A percentile compares a stretch with the other conserved stretches of the same genome.
These are phyloP conservation scores for Pelmatolapia mariae DNA, from an alignment of 2,113 vertebrate genomes.

Conservation along the genomic window DNA sequence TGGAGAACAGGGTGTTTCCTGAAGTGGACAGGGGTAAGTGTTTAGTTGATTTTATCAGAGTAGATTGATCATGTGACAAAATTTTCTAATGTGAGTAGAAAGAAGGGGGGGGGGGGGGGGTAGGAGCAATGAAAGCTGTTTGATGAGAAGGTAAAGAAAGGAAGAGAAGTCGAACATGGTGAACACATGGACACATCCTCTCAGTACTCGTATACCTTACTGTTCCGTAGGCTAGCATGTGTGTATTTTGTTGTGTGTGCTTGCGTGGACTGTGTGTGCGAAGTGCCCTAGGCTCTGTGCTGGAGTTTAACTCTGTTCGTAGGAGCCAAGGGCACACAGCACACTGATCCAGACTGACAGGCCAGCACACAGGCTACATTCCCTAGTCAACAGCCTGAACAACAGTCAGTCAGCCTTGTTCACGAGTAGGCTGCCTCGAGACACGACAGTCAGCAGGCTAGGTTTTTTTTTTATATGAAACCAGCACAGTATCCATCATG, in stretches of 20 bases:
- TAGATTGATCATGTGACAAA: not conserved
- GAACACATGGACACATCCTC: slow-evolving; percentile 5
- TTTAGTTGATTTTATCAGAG: not conserved
- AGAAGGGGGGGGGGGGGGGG: not conserved
- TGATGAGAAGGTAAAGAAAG: not conserved
- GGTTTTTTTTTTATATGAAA: not conserved
- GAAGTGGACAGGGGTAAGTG: not conserved
- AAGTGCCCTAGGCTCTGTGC: slow-evolving; percentile 16
- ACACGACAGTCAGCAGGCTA: not conserved
- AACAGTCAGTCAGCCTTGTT: slow-evolving; percentile 26
- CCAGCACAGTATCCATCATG: not conserved
- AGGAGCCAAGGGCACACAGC: slow-evolving; percentile 5
- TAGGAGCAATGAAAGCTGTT: not conserved
- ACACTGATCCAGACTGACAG: slow-evolving; percentile 50
- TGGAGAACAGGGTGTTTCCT: not conserved
- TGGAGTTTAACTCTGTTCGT: slow-evolving; percentile 41
- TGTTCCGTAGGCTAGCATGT: slow-evolving; percentile 4
- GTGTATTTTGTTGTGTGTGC: not conserved
- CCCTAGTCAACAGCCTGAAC: slow-evolving; percentile 15
- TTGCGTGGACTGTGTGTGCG: not conserved
- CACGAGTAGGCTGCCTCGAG: not conserved
- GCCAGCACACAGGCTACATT: slow-evolving; percentile 19
- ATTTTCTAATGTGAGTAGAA: not conserved
- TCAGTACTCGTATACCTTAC: slow-evolving; percentile 10
- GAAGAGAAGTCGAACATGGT: not conserved